Evolutionary conservation across 2,888 invertebrate genomes (phyloP), one percentile per base, ranked within the genome.

Genomic region (Drosophila acutilabella): DNA sequence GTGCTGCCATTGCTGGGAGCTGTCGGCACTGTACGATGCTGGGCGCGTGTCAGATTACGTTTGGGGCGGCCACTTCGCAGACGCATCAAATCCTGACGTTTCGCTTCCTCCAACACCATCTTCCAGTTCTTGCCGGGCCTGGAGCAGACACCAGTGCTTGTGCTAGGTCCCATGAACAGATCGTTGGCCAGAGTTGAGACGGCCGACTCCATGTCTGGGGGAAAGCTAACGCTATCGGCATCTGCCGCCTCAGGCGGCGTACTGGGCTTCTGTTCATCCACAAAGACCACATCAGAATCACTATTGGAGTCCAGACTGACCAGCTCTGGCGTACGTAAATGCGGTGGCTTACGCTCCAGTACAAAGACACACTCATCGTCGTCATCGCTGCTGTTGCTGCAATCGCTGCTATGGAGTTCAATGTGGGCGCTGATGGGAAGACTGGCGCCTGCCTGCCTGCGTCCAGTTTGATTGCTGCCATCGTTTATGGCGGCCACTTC

Each of bases 201-300:
- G 5, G 36, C 48, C 6, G 40, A 10, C 13, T 56, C 44, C 6
- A 56, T 45, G 2, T 56, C 41, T 33, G 14, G 59, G 11, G 48
- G 67, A 10, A 14, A 33, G 10, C 47, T 53, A 14, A 20, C 57
- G 6, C 41, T 56, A 13, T 47, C 56, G 8, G 30, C 42, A 1
- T 38, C 45, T 20, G 50, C n/a, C 1, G 67, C 5, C 11, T 58
- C 56, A 13, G 70, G 47, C 45, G 51, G 52, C n/a, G 16, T 47
- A 44, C 7, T 57, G 6, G 64, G 36, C 18, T 66, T 69, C 11
- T 70, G 65, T 58, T 92, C 91, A 8, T 89, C 83, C 0, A 93
- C 89, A 74, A 92, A 92, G 0, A 93, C 91, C 7, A 92, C 92
- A 82, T 93, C 93, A 6, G 92, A 92, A 65, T 93, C 92, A 6